Evolutionary conservation across 2,797 vertebrate genomes (phyloP), one percentile per base, ranked within the genome.

Genomic region (Scomberomorus guttatus): DNA sequence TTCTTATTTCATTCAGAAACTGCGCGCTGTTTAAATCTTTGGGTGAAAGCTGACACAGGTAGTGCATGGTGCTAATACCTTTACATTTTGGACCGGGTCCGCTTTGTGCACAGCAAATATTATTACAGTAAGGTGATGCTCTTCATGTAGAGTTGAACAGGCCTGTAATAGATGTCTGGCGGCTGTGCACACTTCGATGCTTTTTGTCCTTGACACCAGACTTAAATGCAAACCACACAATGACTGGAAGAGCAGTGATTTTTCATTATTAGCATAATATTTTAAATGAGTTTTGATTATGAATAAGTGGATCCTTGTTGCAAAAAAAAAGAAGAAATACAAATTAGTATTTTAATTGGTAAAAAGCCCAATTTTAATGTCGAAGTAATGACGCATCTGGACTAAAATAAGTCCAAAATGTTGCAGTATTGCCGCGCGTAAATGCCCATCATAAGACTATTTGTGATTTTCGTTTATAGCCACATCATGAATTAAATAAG

Each of bases 1-100:
- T 86, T 91, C 67, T 89, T 75, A 82, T 88, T 89, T 91, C 72
- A 75, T 90, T 84, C 50, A 56, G 62, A 61, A 44, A 39, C 71
- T 73, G 69, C 52, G 71, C 63, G 60, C n/a, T 77, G 65, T 67
- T 69, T 62, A 51, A 67, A 73, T 50, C 44, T 67, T 17, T 14
- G 5, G 18, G 25, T 15, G 44, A 11, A n/a, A 80, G 25, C 50
- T 82, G 84, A 62, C 82, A 50, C 54, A 55, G 67, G 56, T 60
- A 76, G 69, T 22, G 72, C 55, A 57, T 39, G 78, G 17, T 58
- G 75, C 6, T 77, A 42, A 72, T 68, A 25, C 58, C 59, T 76
- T 61, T 76, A 59, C 84, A 71, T 76, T 63, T 63, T 80, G 52
- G 61, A 68, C 39, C 5, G 24, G 52, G 52, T 75, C 44, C 27